These are phyloP conservation scores for Tylochromis polylepis DNA, from an alignment of 2,113 vertebrate genomes.

Conservation along the genomic window DNA sequence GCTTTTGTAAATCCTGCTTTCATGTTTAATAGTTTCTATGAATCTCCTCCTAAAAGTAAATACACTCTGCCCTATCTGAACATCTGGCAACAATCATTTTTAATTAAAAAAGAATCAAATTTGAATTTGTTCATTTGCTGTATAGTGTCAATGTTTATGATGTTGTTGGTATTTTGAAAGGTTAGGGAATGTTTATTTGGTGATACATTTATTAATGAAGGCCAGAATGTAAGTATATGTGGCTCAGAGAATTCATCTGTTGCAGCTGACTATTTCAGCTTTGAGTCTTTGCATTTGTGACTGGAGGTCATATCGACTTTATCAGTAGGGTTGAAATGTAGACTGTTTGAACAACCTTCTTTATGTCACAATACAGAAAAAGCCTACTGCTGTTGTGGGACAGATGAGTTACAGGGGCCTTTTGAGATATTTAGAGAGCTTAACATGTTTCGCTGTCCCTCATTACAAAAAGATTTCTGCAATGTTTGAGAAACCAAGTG, in stretches of 20 bases:
- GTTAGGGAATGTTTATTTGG: neutral
- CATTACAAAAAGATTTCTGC: neutral
- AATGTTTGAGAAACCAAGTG: neutral
- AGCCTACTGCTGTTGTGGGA: constrained; percentile 1
- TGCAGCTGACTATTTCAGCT: neutral
- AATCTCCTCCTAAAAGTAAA: neutral
- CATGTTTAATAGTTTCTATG: neutral
- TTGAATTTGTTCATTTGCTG: neutral
- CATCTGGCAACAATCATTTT: neutral
- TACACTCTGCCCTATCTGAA: neutral
- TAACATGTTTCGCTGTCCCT: neutral
- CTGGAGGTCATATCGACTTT: neutral
- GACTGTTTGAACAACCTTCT: constrained; percentile 1
- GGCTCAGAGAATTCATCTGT: neutral
- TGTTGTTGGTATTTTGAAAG: neutral
- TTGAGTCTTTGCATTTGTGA: neutral
- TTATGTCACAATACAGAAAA: constrained; percentile 17
- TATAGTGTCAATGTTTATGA: neutral
- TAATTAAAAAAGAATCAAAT: neutral
- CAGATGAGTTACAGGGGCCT: neutral
- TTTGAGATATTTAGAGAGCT: neutral
- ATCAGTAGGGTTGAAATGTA: constrained; percentile 20
- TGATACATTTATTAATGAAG: neutral
- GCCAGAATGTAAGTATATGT: neutral
- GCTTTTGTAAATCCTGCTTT: neutral